phyloP scores from a whole-genome alignment of 2,797 vertebrate species.

The Orestias chungarensis region DNA sequence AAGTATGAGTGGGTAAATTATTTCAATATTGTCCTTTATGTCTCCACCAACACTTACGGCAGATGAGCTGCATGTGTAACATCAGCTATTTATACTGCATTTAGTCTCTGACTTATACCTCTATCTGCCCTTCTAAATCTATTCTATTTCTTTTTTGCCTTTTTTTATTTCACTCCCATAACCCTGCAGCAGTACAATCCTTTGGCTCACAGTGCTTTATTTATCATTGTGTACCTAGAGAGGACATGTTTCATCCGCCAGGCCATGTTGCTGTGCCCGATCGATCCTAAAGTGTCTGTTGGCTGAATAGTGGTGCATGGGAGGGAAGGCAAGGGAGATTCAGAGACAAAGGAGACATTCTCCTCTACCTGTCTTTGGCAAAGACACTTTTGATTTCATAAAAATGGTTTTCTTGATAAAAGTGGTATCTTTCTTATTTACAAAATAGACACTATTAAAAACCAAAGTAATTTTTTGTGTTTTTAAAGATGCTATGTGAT shows the following conservation, averaged over 20 bases:
- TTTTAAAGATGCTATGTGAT: not conserved
- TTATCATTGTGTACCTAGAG: conserved; percentile 83
- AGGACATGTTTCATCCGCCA: conserved; percentile 83
- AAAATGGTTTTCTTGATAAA: conserved; percentile 28
- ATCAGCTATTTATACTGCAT: conserved; percentile 57
- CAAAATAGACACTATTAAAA: not conserved
- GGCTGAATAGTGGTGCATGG: conserved; percentile 77
- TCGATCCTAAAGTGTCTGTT: conserved; percentile 79
- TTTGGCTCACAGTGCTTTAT: conserved; percentile 77
- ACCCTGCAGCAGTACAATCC: conserved; percentile 61
- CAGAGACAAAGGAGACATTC: conserved; percentile 36
- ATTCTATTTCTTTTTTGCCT: conserved; percentile 27
- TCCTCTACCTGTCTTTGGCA: conserved; percentile 39
- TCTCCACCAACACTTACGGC: conserved; percentile 44
- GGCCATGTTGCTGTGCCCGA: conserved; percentile 78
- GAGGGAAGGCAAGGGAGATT: conserved; percentile 37
- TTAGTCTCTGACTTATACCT: conserved; percentile 47
- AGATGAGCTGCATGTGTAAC: conserved; percentile 32
- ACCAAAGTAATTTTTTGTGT: not conserved
- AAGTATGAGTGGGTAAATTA: conserved; percentile 67
- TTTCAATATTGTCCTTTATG: conserved; percentile 54
- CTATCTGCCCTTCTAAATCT: conserved; percentile 67
- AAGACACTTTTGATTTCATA: conserved; percentile 33
- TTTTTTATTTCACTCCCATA: conserved; percentile 47
- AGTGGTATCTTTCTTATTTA: conserved; percentile 45